These are phyloP conservation scores for Archips xylosteana DNA, from an alignment of 2,888 invertebrate genomes.

Conservation along the genomic window DNA sequence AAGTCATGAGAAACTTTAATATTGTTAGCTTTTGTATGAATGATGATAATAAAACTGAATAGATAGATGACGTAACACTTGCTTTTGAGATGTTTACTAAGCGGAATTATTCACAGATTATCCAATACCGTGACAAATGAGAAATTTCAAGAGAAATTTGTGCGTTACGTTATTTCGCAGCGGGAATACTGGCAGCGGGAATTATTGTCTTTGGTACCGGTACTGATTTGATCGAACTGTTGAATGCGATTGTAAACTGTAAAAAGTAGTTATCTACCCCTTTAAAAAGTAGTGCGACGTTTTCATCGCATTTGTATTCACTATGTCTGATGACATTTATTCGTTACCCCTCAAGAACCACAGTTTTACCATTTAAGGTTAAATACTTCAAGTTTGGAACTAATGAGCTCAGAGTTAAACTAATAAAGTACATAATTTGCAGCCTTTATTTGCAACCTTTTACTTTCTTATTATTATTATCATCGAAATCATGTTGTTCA, in stretches of 20 bases:
- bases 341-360: too few species aligned
- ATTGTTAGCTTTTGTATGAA: conserved; percentile 21
- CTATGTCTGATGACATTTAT: too few species aligned
- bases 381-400: too few species aligned
- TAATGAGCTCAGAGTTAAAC: too few species aligned
- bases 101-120: conserved; percentile 65
- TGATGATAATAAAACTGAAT: conserved; percentile 18
- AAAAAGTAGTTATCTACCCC: too few species aligned
- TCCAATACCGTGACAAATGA: conserved; percentile 65
- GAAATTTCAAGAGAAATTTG: conserved; percentile 55
- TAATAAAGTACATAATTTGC: too few species aligned
- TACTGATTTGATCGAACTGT: conserved; percentile 13
- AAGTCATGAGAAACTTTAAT: conserved; percentile 31
- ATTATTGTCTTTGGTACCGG: conserved; percentile 20
- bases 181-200: conserved; percentile 46
- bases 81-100: conserved; percentile 46
- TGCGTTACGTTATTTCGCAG: conserved; percentile 57
- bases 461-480: too few species aligned
- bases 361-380: too few species aligned
- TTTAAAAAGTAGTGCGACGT: too few species aligned
- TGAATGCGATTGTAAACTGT: not conserved
- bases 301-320: too few species aligned
- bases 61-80: conserved; percentile 26
- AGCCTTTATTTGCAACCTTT: too few species aligned
- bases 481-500: too few species aligned